Base-by-base conservation (phyloP, 2,113 vertebrate species). In the Dicerorhinus sumatrensis region DNA sequence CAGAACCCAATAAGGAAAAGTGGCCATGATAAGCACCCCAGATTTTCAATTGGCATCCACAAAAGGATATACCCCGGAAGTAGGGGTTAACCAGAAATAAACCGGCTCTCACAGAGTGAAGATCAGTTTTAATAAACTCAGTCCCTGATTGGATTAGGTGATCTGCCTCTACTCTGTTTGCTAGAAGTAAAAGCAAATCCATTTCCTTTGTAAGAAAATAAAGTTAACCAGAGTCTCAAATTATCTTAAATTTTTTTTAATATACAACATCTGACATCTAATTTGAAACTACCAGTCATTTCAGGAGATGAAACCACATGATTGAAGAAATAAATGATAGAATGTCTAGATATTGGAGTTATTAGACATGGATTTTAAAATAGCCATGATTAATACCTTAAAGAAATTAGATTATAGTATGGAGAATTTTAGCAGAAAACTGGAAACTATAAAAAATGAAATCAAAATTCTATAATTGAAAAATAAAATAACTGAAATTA, bases 211-310 rank as follows among this genome's bases (percentile, higher is more conserved):
- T 36, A 76, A 87, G 51, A 93, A 81, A 65, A 94, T 82, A 46
- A 96, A 93, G 76, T 31, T 79, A 83, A 48, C 83, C 54, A 83
- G 62, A 54, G 27, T 39, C 92, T 77, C 75, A 90, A 65, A 77
- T 72, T 63, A 77, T 87, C 54, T 90, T 36, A 39, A 39, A 86
- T 58, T 81, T 83, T 46, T 76, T 39, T 18, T 18, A 79, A 56
- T 79, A 62, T 4, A 69, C 5, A 63, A 62, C 13, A 79, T 3
- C n/a, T 83, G 73, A 33, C 25, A 86, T 70, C 39, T 91, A 70
- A n/a, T 94, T 48, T 42, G 81, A 67, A 56, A 69, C 70, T 46
- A 69, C 8, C 27, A 82, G 62, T 75, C 48, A 89, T 75, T 73
- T 85, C 54, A 81, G n/a, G 31, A 94, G 82, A 63, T 13, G 83